These are phyloP conservation scores for Hiodon tergisus DNA, from an alignment of 2,113 vertebrate species.

Conservation along the genomic window DNA sequence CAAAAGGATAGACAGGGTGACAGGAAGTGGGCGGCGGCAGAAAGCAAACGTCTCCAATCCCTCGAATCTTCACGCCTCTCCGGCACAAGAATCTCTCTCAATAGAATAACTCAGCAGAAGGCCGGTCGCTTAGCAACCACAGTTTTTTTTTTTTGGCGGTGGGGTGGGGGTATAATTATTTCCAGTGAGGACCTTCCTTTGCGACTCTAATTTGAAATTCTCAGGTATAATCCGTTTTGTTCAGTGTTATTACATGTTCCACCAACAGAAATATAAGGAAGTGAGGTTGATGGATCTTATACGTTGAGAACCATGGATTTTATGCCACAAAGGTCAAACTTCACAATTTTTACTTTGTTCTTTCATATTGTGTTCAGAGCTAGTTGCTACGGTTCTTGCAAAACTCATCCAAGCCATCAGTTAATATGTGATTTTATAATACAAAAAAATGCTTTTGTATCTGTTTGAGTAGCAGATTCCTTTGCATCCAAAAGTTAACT, in stretches of 20 bases:
- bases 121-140: conserved; percentile 23
- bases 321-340: conserved; percentile 4
- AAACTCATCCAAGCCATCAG: not conserved
- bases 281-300: not conserved
- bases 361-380: not conserved
- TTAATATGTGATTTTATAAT: too few relatives aligned
- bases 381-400: not conserved
- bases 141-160: not conserved
- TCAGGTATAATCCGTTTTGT: conserved; percentile 18
- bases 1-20: not conserved
- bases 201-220: conserved; percentile 14
- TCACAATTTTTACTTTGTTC: not conserved
- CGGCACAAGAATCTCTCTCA: conserved; percentile 3
- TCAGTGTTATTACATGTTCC: conserved; percentile 5
- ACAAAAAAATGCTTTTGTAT: too few relatives aligned
- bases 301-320: not conserved
- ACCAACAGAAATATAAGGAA: not conserved
- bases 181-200: conserved; percentile 16
- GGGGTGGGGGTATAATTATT: conserved; percentile 8
- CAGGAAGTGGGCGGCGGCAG: not conserved
- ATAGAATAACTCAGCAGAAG: conserved; percentile 3
- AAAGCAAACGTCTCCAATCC: not conserved
- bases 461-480: too few relatives aligned
- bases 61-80: conserved; percentile 7
- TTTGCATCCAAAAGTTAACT: too few relatives aligned